Evolutionary conservation across 1,140 invertebrate genomes (phyloP), one percentile per base, ranked within the genome.

Genomic region (Lethocerus indicus): DNA sequence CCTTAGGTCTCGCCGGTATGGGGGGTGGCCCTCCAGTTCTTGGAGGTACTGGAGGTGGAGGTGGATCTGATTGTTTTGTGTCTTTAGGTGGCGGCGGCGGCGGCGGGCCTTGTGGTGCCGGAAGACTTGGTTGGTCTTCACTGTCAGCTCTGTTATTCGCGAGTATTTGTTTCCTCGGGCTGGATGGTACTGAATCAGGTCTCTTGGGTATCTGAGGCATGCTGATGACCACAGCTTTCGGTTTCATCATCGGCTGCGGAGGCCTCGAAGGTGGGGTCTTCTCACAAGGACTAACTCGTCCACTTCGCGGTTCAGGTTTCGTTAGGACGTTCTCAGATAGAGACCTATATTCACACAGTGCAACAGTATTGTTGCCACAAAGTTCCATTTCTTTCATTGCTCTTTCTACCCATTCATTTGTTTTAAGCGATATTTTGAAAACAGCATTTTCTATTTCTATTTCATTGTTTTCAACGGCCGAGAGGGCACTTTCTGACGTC

Each of bases 401-500:
- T 27, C 20, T 27, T 5, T 32, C 20, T 14, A 16, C 16, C 52
- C 52, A 53, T 13, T 50, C 32, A 24, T 21, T 14, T 12, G 42
- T 50, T 18, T 37, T 53, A 20, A 42, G 26, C 12, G 24, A 29
- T 14, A 53, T 41, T 46, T 53, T 48, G 12, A 49, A 49, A 13
- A 28, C 18, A 28, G 24, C 21, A 2, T 48, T 48, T 29, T 49
- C 42, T 12, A 53, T 36, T 24, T 44, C 16, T 14, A 42, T 44
- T 7, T 26, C 32, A 2, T 42, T 42, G 16, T 73, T 72, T 32
- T 72, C 64, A 2, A 71, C 73, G 6, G 88, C 87, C 43, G 78
- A 75, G 1, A 95, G 60, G 27, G 90, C 88, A 52, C 77, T 78
- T 57, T 84, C 78, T 0, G 88, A 86, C 59, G 87, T 83, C 56